Base-by-base conservation (phyloP, 1,140 invertebrate species). In the Platorchestia sp. region DNA sequence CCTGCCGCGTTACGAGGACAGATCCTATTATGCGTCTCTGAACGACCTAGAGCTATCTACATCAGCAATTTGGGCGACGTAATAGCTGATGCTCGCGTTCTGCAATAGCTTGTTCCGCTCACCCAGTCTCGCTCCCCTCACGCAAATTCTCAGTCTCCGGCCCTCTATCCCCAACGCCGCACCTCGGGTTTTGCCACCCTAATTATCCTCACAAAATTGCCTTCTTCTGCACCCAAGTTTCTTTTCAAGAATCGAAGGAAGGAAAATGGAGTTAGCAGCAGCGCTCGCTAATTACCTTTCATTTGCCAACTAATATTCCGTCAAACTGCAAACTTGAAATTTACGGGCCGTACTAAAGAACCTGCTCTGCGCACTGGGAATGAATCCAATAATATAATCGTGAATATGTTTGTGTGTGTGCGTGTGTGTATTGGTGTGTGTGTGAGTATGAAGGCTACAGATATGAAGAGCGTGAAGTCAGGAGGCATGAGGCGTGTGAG, bases 141-240 rank as follows among this genome's bases (percentile, higher is more conserved):
- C 59, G 14, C 59, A 14, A 10, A 22, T 27, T 1, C 7, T 75
- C 59, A 10, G 10, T 27, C 27, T 75, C 10, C 36, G 14, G 14
- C 36, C 59, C 59, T 36, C 7, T 1, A 10, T 27, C 59, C 10
- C 3, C 59, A 19, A 1, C 14, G 59, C 59, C 27, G 1, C 27
- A 27, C 27, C 14, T 75, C 14, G 27, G 59, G 27, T 36, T 27
- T 36, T 27, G 59, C 59, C 10, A 75, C 59, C 59, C 59, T 75
- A 75, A 75, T 75, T 75, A 75, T 75, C 59, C 10, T 75, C 59
- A 75, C 59, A 75, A 75, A 75, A 75, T 75, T 75, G 59, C 59
- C 59, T 75, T 75, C 59, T 75, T 75, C 59, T 75, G 59, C 59
- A 75, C 59, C 59, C 59, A 75, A 75, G 59, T 75, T 75, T 75